Conservation (phyloP, 2,888 invertebrate species). For the Rugalucina vietnamica region DNA sequence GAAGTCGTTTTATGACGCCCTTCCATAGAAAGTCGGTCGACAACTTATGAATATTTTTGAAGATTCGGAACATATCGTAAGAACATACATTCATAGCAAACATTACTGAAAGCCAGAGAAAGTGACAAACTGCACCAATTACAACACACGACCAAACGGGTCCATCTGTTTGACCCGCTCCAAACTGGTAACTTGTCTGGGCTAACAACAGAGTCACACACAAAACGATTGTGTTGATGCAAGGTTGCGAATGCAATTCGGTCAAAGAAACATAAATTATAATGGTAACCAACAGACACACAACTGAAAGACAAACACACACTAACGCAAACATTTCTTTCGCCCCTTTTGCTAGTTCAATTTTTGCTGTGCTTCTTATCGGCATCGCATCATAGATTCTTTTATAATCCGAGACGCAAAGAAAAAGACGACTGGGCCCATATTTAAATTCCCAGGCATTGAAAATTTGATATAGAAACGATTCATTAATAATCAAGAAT, state of each 20-base stretch:
- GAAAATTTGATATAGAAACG: background rate
- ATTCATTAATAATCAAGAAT: background rate
- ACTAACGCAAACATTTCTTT: background rate
- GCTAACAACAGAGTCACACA: slow-evolving; percentile 28
- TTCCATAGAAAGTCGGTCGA: background rate
- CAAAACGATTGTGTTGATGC: slow-evolving; percentile 45
- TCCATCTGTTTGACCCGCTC: slow-evolving; percentile 3
- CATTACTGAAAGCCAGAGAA: slow-evolving; percentile 36
- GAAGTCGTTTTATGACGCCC: slow-evolving; percentile 6
- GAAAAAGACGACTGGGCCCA: background rate
- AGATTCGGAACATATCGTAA: slow-evolving; percentile 27
- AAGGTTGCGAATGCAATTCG: slow-evolving; percentile 40
- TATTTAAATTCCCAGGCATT: background rate
- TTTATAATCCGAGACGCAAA: background rate
- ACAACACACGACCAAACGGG: slow-evolving; percentile 9
- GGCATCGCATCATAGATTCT: background rate
- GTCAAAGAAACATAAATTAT: slow-evolving; percentile 29
- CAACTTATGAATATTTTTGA: background rate
- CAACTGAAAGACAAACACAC: slow-evolving; percentile 25
- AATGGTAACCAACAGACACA: slow-evolving; percentile 30
- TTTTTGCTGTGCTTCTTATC: background rate
- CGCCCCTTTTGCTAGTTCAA: background rate
- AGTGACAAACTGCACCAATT: slow-evolving; percentile 43
- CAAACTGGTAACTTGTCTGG: slow-evolving; percentile 19
- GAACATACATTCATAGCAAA: slow-evolving; percentile 57